Base-by-base conservation (phyloP, 2,888 invertebrate species). In the Aphodius granarius region DNA sequence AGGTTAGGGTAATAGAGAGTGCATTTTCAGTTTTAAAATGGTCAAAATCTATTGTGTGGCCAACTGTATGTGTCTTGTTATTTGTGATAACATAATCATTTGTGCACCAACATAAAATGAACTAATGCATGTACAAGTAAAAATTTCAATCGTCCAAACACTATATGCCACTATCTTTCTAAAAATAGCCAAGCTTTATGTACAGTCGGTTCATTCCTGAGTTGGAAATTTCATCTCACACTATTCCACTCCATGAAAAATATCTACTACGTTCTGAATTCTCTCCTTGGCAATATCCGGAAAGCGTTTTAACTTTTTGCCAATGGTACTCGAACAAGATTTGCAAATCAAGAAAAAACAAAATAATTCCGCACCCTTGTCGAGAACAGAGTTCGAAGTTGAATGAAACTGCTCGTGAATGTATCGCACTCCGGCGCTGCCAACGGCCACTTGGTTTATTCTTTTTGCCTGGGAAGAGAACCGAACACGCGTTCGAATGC, bases 331-430 rank as follows among this genome's bases (percentile, higher is more conserved):
- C 43, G 43, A 68, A 68, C 68, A 68, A 20, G 68, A 68, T 68
- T 68, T 68, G 21, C 68, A 68, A 20, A 68, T 68, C 68, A 21
- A 68, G 22, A 68, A 68, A 66, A 22, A 20, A 20, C 68, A 68
- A 68, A 68, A 68, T 68, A 68, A 68, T 68, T 68, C 22, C 68
- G 68, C 68, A 21, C 68, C 68, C 68, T 68, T 68, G 68, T 68
- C 68, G 68, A 22, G 68, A 19, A 22, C 68, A 68, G 68, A 68
- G 68, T 68, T 68, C 68, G 68, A 68, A 68, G 68, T 68, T 68
- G 68, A 68, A 68, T 68, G 68, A 68, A 68, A 68, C 68, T 68
- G 68, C 22, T 68, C 68, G 68, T 21, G 68, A 68, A 22, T 22
- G 68, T 68, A 68, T 68, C 68, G 68, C 20, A 68, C n/a, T 68